Evolutionary conservation across 2,113 vertebrate species (phyloP).

Genomic region (Gavialis gangeticus): DNA sequence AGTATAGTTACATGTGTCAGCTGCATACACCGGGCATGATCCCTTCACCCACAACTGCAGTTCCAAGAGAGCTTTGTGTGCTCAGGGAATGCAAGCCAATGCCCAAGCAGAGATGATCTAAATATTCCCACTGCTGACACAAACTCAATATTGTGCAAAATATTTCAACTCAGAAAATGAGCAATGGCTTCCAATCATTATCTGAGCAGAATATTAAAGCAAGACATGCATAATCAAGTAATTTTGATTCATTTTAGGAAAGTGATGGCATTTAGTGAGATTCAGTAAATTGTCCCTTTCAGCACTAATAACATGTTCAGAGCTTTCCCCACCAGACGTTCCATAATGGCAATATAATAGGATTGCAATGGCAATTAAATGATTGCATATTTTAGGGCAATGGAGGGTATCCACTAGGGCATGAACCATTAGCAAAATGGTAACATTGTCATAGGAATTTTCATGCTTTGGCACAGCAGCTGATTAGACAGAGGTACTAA

Average conservation of each 20-base stretch:
- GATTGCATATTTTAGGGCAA: constrained; percentile 79
- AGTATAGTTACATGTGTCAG: background rate
- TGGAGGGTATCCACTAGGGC: constrained; percentile 69
- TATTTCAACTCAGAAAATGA: background rate
- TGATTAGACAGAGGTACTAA: background rate
- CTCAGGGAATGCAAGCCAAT: background rate
- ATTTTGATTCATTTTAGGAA: constrained; percentile 75
- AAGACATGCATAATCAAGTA: constrained; percentile 66
- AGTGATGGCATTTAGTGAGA: constrained; percentile 67
- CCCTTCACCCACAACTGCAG: background rate
- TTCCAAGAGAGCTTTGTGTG: background rate
- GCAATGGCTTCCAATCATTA: constrained; percentile 28
- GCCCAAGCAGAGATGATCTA: background rate
- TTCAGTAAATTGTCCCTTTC: constrained; percentile 80
- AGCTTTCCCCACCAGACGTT: constrained; percentile 73
- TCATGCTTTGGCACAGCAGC: constrained; percentile 52
- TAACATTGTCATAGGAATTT: constrained; percentile 42
- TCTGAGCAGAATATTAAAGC: constrained; percentile 49
- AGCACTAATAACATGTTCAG: constrained; percentile 75
- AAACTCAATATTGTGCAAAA: constrained; percentile 4
- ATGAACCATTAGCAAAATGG: constrained; percentile 72
- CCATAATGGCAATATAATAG: constrained; percentile 79
- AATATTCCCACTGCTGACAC: background rate
- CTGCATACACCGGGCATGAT: background rate
- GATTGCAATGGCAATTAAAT: constrained; percentile 82